Evolutionary conservation across 2,113 vertebrate genomes (phyloP).

Genomic region (Atherinomorus stipes): DNA sequence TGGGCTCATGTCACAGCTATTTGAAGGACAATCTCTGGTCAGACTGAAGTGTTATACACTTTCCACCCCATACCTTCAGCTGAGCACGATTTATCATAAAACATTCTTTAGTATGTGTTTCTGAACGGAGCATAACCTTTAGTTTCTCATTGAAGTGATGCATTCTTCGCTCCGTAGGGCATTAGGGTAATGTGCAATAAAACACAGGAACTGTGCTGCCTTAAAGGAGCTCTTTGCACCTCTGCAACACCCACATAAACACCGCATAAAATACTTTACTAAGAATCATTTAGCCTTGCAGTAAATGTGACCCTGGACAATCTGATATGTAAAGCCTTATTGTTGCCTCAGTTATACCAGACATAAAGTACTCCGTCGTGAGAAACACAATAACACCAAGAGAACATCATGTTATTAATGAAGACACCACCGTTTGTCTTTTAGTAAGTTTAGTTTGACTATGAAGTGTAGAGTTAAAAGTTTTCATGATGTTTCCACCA

Average conservation of each 20-base stretch:
- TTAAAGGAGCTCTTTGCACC: constrained; percentile 1
- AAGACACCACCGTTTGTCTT: too few species aligned
- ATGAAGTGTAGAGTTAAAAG: too few species aligned
- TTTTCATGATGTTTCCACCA: too few species aligned
- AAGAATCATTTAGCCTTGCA: neutral
- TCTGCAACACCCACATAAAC: neutral
- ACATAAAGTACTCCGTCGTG: neutral
- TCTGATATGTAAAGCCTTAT: too few species aligned
- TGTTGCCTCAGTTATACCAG: neutral
- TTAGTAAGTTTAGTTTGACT: too few species aligned
- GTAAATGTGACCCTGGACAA: neutral
- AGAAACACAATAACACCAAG: too few species aligned
- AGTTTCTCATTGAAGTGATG: neutral
- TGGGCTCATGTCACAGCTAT: neutral
- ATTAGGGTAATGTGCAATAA: neutral
- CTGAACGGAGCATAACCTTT: neutral
- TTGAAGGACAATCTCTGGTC: neutral
- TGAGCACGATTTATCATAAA: neutral
- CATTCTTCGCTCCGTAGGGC: neutral
- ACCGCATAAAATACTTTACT: neutral
- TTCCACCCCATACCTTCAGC: neutral
- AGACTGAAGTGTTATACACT: neutral
- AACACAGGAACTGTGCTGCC: neutral
- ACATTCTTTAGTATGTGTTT: neutral
- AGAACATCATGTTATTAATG: too few species aligned